Percentiles rank a stretch among this genome's conserved stretches.
Conservation (phyloP, 2,888 invertebrate genomes). For the Scaptomyza caliginosa region DNA sequence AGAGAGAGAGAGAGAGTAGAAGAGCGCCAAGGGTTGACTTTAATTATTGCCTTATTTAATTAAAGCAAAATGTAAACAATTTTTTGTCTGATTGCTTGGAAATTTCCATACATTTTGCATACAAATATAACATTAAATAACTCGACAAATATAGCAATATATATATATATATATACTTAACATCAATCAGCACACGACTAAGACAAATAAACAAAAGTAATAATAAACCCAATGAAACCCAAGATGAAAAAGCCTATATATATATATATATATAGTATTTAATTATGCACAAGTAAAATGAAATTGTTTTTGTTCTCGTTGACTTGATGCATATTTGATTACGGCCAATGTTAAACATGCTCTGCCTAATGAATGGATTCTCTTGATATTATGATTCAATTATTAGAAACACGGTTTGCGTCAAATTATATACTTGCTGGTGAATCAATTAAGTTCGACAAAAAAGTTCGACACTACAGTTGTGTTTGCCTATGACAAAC, state of each 20-base stretch:
- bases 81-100: constrained; percentile 8
- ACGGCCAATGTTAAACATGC: neutral
- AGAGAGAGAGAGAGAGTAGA: neutral
- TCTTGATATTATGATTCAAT: neutral
- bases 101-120: too few relatives aligned
- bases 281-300: constrained; percentile 9
- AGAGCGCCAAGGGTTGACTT: neutral
- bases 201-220: constrained; percentile 17
- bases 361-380: neutral
- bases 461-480: too few relatives aligned
- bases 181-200: neutral
- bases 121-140: too few relatives aligned
- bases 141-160: constrained; percentile 1
- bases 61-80: constrained; percentile 61
- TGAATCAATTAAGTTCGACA: too few relatives aligned
- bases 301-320: neutral
- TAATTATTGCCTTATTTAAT: constrained; percentile 68
- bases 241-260: too few relatives aligned
- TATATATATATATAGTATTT: neutral
- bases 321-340: neutral
- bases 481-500: too few relatives aligned
- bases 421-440: too few relatives aligned
- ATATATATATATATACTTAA: constrained; percentile 1
- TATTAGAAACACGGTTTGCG: neutral
- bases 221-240: constrained; percentile 21